Base-by-base conservation (phyloP, 2,888 invertebrate genomes). In the Stenoptilia bipunctidactyla region DNA sequence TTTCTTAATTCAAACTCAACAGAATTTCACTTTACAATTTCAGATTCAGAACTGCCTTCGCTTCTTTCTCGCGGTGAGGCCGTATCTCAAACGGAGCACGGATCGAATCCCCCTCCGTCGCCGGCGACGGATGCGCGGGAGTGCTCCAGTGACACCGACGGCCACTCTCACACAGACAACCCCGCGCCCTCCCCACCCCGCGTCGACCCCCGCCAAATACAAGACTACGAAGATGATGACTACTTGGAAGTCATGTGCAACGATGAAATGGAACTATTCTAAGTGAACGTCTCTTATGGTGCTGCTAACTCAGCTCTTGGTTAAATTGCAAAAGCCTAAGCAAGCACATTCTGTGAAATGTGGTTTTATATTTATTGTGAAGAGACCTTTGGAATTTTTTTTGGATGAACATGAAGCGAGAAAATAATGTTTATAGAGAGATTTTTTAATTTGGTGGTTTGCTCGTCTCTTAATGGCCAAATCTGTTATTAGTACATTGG, bases 101-200 rank as follows among this genome's bases (percentile, higher is more conserved):
- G 86, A 38, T 88, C 87, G 1, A 93, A 93, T 75, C 93, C 93
- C 36, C 93, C 93, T 9, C 93, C 93, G 3, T 93, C 92, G 15
- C 93, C 93, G 0, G 93, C 89, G 25, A 92, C 91, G 0, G 91
- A 91, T 64, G 88, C 89, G 12, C 87, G 87, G 43, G 88, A 88
- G 34, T 83, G 87, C 55, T 90, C 89, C 48, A 88, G 88, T 41
- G 90, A 90, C 57, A 87, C 87, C n/a, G 87, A 86, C 61, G 73
- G 75, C 0, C 77, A 76, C 42, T 85, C 84, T 8, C 61, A 56
- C 46, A 39, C 49, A 6, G 90, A 90, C 73, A 88, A 49, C 1
- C 40, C 46, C 40, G 39, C 42, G 30, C 15, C 41, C 41, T 45
- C 56, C 45, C 50, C 47, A 46, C 43, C 52, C 37, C 41, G 47